phyloP scores from a whole-genome alignment of 2,113 vertebrate species.

The Amazona guildingii region DNA sequence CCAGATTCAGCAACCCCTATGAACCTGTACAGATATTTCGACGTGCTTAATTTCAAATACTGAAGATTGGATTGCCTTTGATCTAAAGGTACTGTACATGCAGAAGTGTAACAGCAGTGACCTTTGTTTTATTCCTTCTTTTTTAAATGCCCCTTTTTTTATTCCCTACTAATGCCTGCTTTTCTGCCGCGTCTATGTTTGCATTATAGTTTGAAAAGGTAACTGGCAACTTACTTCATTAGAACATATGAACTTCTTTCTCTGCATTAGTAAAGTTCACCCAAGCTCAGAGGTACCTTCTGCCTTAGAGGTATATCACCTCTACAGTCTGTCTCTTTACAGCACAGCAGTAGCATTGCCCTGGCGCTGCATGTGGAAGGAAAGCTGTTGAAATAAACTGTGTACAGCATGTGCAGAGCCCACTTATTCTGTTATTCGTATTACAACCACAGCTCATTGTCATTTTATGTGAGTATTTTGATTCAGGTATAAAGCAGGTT shows the following conservation, averaged over 20 bases:
- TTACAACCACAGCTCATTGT: background rate
- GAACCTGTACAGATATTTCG: background rate
- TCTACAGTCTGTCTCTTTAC: background rate
- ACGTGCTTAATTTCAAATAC: background rate
- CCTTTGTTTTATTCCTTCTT: background rate
- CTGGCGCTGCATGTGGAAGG: background rate
- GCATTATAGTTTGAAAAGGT: background rate
- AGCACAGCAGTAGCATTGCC: rapidly evolving
- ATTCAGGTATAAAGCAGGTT: background rate
- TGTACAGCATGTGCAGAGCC: background rate
- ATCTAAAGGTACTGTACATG: background rate
- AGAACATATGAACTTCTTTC: background rate
- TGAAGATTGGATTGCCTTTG: background rate
- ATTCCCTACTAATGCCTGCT: background rate
- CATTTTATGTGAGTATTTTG: background rate
- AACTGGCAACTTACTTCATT: background rate
- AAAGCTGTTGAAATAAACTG: background rate
- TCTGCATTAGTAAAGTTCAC: background rate
- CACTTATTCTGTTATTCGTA: background rate
- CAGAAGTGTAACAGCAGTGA: background rate
- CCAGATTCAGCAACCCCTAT: background rate
- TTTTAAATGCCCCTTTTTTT: background rate
- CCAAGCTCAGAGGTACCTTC: background rate
- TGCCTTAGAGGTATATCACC: background rate
- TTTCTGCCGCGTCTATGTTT: rapidly evolving